phyloP scores from a whole-genome alignment of 2,797 vertebrate genomes.

The Anguilla pacifica region DNA sequence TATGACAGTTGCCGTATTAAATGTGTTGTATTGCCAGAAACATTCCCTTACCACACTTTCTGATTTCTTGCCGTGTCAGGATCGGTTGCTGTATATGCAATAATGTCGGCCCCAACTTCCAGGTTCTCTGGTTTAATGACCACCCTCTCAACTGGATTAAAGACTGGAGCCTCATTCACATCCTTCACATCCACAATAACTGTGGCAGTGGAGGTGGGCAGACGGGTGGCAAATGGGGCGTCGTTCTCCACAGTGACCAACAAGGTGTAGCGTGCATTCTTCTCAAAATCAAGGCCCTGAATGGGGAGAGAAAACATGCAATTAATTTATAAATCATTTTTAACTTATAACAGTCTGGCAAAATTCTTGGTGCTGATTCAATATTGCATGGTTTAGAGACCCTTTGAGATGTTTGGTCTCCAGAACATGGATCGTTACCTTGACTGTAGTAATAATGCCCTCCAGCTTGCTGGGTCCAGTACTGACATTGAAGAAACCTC shows the following conservation, averaged over 20 bases:
- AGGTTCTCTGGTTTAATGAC: no score
- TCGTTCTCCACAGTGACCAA: conserved; percentile 73
- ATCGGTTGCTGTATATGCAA: conserved; percentile 75
- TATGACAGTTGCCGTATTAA: neutral
- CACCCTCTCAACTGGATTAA: no score
- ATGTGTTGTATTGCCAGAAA: neutral
- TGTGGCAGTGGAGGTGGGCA: conserved; percentile 77
- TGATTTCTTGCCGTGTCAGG: conserved; percentile 79
- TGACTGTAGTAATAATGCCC: conserved; percentile 76
- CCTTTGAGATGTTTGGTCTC: neutral
- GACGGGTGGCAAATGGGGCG: conserved; percentile 63
- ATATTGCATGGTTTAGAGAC: neutral
- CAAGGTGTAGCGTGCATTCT: conserved; percentile 53
- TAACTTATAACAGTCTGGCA: neutral
- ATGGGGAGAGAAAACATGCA: neutral
- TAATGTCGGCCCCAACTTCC: no score
- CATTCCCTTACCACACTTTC: conserved; percentile 74
- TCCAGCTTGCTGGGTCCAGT: conserved; percentile 75
- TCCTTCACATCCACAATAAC: conserved; percentile 61
- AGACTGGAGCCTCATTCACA: no score
- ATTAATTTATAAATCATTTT: neutral
- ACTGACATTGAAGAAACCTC: conserved; percentile 66
- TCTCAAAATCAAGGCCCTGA: conserved; percentile 86
- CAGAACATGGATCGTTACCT: conserved; percentile 61
- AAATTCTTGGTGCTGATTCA: neutral